Base-by-base conservation (phyloP, 2,113 vertebrate species). In the Aix galericulata region DNA sequence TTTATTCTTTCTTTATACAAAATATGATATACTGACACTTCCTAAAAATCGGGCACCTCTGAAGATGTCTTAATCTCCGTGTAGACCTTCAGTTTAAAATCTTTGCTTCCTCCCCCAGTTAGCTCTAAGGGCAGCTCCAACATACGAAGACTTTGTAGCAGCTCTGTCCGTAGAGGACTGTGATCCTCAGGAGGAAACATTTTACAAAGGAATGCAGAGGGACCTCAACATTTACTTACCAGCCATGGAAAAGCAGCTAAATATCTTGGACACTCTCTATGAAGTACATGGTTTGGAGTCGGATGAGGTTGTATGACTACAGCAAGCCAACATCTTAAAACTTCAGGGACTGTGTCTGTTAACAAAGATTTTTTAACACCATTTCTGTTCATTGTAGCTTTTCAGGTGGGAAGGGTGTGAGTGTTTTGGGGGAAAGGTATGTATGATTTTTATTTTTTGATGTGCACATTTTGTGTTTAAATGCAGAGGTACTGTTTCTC, bases 231-330 rank as follows among this genome's bases (percentile, higher is more conserved):
- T 98, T 91, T 99, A 99, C 96, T 98, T 99, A 85, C 99, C 99
- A 16, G 99, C 99, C 93, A 99, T 99, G 99, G 98, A 99, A 96
- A 98, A 98, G 82, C 99, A 99, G 97, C 98, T 99, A 94, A 97
- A 95, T 75, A 98, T 99, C 92, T 98, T 99, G 93, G 99, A 99
- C 86, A 96, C 97, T 89, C 97, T 99, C 56, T 99, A 99, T 21
- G 99, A 99, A 88, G 97, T 99, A 81, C 98, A 99, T 80, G 98
- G 98, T 95, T 98, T 99, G 96, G 99, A 99, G 90, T 99, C 99
- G 4, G 99, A 99, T 13, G 99, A 99, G 97, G 98, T 99, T 82
- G 99, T 99, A 95, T 99, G 98, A 99, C 53, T 27, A 50, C 94
- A 74, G 69, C 77, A 60, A 93, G 82, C 78, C 82, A 11, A 8